Percentiles rank a stretch among this genome's conserved stretches.
phyloP scores from a whole-genome alignment of 2,113 vertebrate species.

The Campylomormyrus numenius region DNA sequence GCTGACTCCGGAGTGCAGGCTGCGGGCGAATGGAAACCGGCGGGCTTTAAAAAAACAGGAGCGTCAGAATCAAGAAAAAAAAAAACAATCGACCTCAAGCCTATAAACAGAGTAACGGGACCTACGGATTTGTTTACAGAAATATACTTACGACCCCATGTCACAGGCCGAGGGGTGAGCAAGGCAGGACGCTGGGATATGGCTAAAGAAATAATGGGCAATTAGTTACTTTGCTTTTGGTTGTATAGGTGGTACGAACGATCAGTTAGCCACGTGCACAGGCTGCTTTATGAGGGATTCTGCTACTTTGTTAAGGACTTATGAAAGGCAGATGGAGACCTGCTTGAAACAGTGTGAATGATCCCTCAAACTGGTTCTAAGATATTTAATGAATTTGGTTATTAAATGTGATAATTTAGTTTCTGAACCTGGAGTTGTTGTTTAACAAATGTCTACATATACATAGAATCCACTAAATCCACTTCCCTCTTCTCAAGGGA shows the following conservation, averaged over 20 bases:
- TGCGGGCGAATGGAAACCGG: background rate
- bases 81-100: background rate
- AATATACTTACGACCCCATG: background rate
- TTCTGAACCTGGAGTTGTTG: background rate
- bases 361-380: background rate
- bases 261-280: background rate
- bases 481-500: background rate
- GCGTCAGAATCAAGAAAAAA: background rate
- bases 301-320: background rate
- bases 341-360: background rate
- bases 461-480: background rate
- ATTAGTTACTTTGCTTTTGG: background rate
- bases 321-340: background rate
- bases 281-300: background rate
- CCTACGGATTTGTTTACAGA: background rate
- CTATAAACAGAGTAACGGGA: background rate
- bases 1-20: conserved; percentile 1
- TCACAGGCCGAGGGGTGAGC: background rate
- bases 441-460: background rate
- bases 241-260: background rate
- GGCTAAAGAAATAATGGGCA: background rate
- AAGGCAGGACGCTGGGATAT: background rate
- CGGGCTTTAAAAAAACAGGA: background rate
- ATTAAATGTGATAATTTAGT: background rate
- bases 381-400: background rate